phyloP scores from a whole-genome alignment of 2,797 vertebrate species.

The Peromyscus aztecus region DNA sequence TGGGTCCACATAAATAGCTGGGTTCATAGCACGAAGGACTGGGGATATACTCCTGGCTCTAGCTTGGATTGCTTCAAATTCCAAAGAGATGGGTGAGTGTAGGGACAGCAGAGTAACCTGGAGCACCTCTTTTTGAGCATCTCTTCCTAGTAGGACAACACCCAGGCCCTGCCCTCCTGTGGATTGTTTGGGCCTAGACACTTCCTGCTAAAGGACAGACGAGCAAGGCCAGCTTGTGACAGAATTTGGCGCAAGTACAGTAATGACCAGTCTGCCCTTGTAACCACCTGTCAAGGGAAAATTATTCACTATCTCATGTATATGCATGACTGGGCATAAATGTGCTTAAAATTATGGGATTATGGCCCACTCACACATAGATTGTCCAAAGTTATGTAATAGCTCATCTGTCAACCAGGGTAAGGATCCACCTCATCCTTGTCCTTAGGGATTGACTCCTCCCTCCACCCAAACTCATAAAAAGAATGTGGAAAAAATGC shows the following conservation, averaged over 20 bases:
- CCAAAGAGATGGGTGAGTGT: neutral
- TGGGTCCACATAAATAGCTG: neutral
- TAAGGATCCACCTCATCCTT: neutral
- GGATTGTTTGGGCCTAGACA: neutral
- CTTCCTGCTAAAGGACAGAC: neutral
- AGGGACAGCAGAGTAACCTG: neutral
- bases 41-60: neutral
- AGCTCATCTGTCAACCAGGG: neutral
- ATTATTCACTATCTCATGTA: neutral
- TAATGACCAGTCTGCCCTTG: neutral
- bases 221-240: neutral
- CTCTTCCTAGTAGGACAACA: neutral
- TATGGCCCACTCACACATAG: neutral
- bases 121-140: neutral
- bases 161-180: neutral
- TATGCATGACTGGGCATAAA: neutral
- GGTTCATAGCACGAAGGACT: neutral
- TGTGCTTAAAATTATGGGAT: neutral
- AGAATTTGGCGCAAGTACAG: neutral
- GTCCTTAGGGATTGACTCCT: neutral
- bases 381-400: neutral
- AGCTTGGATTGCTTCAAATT: neutral
- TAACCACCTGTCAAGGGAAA: neutral
- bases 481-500: neutral
- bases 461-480: neutral